Conservation (phyloP, 2,113 vertebrate genomes). For the Megaceryle maxima region DNA sequence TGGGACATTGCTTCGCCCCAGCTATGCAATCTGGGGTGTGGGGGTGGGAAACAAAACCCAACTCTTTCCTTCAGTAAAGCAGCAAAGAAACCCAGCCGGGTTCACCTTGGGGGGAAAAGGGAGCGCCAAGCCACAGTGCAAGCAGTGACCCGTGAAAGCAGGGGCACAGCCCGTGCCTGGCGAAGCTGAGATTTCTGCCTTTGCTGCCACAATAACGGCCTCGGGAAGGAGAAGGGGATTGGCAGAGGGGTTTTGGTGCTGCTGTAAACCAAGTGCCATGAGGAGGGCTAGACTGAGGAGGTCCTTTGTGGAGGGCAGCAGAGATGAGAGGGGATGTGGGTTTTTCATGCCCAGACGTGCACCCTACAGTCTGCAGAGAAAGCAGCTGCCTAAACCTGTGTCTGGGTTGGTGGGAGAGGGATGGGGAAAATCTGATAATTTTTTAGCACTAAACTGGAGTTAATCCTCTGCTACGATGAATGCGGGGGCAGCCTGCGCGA, state of each 20-base stretch:
- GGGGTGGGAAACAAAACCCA: background rate
- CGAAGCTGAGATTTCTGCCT: background rate
- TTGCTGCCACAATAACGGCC: background rate
- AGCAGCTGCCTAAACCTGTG: background rate
- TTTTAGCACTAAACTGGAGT: background rate
- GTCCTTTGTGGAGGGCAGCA: background rate
- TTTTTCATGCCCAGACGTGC: background rate
- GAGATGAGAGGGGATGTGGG: background rate
- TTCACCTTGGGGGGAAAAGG: background rate
- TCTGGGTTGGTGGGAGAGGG: background rate
- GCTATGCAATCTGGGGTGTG: background rate
- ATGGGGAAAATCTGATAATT: background rate
- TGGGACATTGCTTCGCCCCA: background rate
- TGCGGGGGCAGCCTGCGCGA: background rate
- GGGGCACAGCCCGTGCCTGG: background rate
- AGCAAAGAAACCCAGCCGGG: background rate
- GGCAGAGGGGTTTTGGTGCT: background rate
- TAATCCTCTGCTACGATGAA: background rate
- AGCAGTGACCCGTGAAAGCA: background rate
- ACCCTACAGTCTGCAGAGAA: fast-evolving
- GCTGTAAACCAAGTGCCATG: background rate
- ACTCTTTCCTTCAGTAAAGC: background rate
- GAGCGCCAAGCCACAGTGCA: background rate
- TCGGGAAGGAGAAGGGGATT: background rate
- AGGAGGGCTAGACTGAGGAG: background rate